These are phyloP conservation scores for Podargus strigoides DNA, from an alignment of 2,797 vertebrate genomes.

Conservation along the genomic window DNA sequence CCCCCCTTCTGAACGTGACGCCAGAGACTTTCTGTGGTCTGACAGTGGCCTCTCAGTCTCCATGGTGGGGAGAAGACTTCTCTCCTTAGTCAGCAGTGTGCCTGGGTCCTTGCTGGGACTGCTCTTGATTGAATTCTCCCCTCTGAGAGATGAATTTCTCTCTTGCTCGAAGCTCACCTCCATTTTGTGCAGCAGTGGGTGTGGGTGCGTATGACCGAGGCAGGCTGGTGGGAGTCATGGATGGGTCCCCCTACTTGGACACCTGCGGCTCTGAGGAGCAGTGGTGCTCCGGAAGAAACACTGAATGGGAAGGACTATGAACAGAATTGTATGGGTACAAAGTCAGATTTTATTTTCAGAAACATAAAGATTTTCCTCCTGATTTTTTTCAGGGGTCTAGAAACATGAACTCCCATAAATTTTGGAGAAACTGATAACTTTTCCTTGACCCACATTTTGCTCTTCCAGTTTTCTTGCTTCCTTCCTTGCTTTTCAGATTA, in stretches of 20 bases:
- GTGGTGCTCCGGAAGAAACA: not conserved
- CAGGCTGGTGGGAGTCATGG: not conserved
- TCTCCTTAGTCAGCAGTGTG: not conserved
- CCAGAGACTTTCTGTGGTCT: not conserved
- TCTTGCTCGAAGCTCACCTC: not conserved
- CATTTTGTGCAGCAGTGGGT: not conserved
- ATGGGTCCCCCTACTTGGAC: not conserved
- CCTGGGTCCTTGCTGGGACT: not conserved
- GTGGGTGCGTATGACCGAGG: not conserved
- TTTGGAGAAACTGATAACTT: not conserved
- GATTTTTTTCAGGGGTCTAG: not conserved
- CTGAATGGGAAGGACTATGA: not conserved
- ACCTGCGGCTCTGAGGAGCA: fast-evolving
- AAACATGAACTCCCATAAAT: not conserved
- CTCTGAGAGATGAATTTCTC: not conserved
- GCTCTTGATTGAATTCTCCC: not conserved
- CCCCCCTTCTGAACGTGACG: not conserved
- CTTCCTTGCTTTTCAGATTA: not conserved
- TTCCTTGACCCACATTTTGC: not conserved
- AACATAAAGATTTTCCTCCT: not conserved
- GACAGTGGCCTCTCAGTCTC: not conserved
- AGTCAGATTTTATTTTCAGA: not conserved
- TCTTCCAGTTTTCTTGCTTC: not conserved
- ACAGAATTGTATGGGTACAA: not conserved
- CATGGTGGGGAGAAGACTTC: not conserved